Base-by-base conservation (phyloP, 2,113 vertebrate genomes). In the Hassar affinis region DNA sequence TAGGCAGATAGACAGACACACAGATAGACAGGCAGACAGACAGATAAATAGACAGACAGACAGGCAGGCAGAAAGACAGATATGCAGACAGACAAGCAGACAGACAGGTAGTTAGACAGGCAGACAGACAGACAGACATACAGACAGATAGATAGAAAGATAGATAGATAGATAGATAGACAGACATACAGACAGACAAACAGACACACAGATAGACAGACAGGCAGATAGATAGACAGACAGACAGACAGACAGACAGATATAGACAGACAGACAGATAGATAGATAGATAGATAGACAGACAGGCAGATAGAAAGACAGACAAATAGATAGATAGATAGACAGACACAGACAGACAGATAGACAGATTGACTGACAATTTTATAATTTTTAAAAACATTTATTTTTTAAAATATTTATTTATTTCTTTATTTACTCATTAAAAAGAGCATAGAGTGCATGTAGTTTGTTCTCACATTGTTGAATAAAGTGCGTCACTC, bases 401-500 rank as follows among this genome's bases (percentile, higher is more conserved):
- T 0, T 0, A 45, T 45, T 71, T n/a, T 68, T 11, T 2, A 64
- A 64, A 33, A 10, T 0, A 4, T 6, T 5, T 1, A 42, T 42
- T 66, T 35, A 45, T 5, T 22, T 14, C 20, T 25, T 11, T 45
- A 66, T 66, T 33, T 18, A 56, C 6, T 56, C 20, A n/a, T n/a
- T 12, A 4, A 15, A 14, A n/a, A 17, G 25, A 49, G 42, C 6
- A 49, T 74, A 49, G 11, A 14, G 20, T 69, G 20, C 42, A 74
- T 49, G 1, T 12, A 49, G 69, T 10, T 74, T 8, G 18, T 42
- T 45, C 22, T 45, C 5, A 25, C n/a, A 12, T 10, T 45, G 35
- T 9, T 59, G 20, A 27, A 81, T 78, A 80, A 87, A 84, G 69
- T 81, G 76, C 89, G 74, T 86, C 87, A 84, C 87, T 66, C 84